phyloP scores from a whole-genome alignment of 2,113 vertebrate species.

The Pelecanoides urinatrix region DNA sequence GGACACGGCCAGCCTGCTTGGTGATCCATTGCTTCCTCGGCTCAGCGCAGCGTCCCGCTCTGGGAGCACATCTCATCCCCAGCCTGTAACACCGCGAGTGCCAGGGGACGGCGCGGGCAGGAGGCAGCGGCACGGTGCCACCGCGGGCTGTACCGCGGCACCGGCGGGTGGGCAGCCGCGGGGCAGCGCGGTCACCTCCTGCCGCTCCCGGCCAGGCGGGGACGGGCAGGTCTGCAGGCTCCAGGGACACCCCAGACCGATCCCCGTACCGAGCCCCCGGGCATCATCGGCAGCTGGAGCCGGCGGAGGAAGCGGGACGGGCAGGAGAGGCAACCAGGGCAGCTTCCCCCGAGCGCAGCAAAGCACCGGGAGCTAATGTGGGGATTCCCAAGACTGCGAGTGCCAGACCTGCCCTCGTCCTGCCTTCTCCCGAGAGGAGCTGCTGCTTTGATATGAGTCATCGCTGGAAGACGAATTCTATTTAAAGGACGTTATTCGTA shows the following conservation, averaged over 20 bases:
- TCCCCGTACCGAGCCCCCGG: accelerated
- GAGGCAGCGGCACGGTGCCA: accelerated
- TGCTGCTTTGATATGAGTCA: slow-evolving; percentile 24
- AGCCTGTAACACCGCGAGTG: accelerated
- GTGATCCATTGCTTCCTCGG: slow-evolving; percentile 22
- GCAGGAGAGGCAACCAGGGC: neutral
- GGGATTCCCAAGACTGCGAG: neutral
- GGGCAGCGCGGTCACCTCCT: neutral
- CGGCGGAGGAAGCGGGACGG: accelerated
- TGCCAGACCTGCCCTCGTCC: slow-evolving; percentile 51
- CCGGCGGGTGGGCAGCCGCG: accelerated
- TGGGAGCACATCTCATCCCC: neutral
- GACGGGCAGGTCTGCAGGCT: neutral
- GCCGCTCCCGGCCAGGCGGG: neutral
- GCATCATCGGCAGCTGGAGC: accelerated
- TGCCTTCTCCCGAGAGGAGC: slow-evolving; percentile 25
- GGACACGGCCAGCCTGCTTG: neutral
- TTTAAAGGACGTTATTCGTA: slow-evolving; percentile 44
- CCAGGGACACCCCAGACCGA: accelerated
- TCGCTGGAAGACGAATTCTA: slow-evolving; percentile 23
- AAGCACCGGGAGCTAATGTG: neutral
- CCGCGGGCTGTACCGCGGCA: neutral
- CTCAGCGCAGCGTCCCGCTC: neutral
- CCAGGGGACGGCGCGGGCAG: neutral
- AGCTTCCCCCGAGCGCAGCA: neutral